phyloP scores from a whole-genome alignment of 2,797 vertebrate genomes.

The Labeo calbasu region DNA sequence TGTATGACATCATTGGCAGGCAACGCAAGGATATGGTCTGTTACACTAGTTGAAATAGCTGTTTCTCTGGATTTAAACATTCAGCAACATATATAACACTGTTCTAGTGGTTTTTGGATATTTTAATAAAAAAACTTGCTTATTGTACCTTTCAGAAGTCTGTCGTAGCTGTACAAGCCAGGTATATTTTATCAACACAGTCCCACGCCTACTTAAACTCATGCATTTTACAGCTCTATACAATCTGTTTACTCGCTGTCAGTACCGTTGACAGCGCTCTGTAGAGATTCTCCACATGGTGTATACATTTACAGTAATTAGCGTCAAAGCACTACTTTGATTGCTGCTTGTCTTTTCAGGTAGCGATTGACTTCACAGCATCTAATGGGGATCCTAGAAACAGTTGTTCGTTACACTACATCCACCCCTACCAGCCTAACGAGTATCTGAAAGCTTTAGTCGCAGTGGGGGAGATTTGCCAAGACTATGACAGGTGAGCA shows the following conservation, averaged over 20 bases:
- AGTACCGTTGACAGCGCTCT: background rate
- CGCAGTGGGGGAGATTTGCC: conserved; percentile 88
- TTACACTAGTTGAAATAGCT: no score
- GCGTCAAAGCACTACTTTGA: conserved; percentile 36
- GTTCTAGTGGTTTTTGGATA: no score
- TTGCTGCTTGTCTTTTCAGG: conserved; percentile 70
- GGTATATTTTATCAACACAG: background rate
- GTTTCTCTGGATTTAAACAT: no score
- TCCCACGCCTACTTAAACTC: background rate
- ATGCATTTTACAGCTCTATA: background rate
- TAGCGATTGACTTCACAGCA: conserved; percentile 88
- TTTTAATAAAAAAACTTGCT: no score
- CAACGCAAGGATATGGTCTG: no score
- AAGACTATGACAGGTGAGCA: conserved; percentile 88
- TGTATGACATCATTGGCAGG: no score
- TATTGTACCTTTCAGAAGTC: no score
- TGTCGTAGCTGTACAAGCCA: no score
- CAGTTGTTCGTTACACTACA: conserved; percentile 88
- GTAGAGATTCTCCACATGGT: conserved; percentile 4
- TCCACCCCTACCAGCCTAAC: conserved; percentile 86
- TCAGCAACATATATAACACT: no score
- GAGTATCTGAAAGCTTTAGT: conserved; percentile 89
- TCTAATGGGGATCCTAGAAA: conserved; percentile 87
- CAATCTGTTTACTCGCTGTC: conserved; percentile 8
- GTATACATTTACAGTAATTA: conserved; percentile 44